phyloP scores from a whole-genome alignment of 2,797 vertebrate genomes.

The Iguana delicatissima region DNA sequence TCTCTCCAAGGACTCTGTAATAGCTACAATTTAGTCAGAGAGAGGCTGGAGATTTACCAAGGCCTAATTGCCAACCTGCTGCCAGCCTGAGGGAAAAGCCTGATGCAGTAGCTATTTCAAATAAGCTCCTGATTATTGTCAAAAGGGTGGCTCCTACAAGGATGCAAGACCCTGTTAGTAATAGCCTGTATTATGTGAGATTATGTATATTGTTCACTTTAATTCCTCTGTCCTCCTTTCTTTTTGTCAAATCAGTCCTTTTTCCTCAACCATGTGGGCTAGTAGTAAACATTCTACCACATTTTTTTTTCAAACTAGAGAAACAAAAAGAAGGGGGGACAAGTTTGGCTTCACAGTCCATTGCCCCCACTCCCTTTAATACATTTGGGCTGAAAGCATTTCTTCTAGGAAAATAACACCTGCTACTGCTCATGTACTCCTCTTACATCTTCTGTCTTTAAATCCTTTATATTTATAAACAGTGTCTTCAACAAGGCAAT shows the following conservation, averaged over 20 bases:
- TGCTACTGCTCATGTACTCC: constrained; percentile 49
- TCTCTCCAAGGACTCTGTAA: neutral
- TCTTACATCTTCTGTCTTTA: constrained; percentile 58
- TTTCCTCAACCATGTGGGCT: neutral
- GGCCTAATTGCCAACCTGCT: constrained; percentile 20
- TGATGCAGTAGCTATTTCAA: neutral
- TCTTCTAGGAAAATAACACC: constrained; percentile 65
- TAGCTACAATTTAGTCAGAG: constrained; percentile 5
- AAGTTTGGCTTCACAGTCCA: constrained; percentile 40
- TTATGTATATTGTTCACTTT: neutral
- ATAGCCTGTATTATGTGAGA: neutral
- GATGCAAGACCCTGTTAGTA: neutral
- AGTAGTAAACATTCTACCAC: neutral
- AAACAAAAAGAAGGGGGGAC: constrained; percentile 36
- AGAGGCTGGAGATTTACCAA: constrained; percentile 9
- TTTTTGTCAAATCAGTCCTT: neutral
- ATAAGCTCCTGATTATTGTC: neutral
- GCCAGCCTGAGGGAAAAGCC: neutral
- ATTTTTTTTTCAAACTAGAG: neutral
- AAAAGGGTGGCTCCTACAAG: neutral
- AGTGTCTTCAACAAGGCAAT: constrained; percentile 62
- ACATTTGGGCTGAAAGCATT: constrained; percentile 62
- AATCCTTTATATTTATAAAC: constrained; percentile 59
- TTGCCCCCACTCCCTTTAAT: neutral
- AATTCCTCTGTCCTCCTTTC: neutral